Conservation (phyloP, 1,140 invertebrate species). For the Eciton burchellii region DNA sequence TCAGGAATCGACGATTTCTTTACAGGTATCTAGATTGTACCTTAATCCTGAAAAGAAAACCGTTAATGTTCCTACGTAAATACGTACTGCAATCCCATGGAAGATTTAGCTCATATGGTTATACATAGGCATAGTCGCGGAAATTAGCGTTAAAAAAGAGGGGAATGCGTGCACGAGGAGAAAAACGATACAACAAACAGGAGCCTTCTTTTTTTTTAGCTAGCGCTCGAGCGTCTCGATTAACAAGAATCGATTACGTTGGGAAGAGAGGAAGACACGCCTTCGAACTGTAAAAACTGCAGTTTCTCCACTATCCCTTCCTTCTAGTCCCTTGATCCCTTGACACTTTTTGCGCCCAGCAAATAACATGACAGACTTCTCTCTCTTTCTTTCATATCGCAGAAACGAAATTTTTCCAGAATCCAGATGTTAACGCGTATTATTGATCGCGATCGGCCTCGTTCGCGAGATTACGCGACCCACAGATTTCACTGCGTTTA, state of each 20-base stretch:
- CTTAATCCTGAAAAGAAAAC: conserved; percentile 41
- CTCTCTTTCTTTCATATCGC: conserved; percentile 48
- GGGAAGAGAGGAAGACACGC: conserved; percentile 27
- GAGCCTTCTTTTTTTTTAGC: conserved; percentile 15
- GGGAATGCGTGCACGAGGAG: conserved; percentile 5
- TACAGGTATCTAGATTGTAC: background rate
- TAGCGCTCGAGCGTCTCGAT: conserved; percentile 30
- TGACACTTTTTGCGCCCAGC: conserved; percentile 72
- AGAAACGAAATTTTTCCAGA: conserved; percentile 3
- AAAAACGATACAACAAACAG: conserved; percentile 35
- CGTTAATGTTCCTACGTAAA: conserved; percentile 69
- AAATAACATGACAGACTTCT: conserved; percentile 73
- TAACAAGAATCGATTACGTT: conserved; percentile 28
- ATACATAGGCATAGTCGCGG: conserved; percentile 35
- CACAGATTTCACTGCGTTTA: conserved; percentile 25
- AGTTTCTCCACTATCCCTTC: conserved; percentile 46
- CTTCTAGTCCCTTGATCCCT: conserved; percentile 53
- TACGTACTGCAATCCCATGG: conserved; percentile 37
- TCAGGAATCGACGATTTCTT: conserved; percentile 33
- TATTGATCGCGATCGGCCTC: conserved; percentile 14
- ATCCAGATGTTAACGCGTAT: conserved; percentile 1
- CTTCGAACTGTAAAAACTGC: conserved; percentile 20
- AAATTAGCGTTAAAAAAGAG: conserved; percentile 35
- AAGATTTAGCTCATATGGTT: conserved; percentile 34
- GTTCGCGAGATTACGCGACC: conserved; percentile 23